Evolutionary conservation across 1,140 invertebrate species (phyloP).

Genomic region (Coboldia fuscipes): DNA sequence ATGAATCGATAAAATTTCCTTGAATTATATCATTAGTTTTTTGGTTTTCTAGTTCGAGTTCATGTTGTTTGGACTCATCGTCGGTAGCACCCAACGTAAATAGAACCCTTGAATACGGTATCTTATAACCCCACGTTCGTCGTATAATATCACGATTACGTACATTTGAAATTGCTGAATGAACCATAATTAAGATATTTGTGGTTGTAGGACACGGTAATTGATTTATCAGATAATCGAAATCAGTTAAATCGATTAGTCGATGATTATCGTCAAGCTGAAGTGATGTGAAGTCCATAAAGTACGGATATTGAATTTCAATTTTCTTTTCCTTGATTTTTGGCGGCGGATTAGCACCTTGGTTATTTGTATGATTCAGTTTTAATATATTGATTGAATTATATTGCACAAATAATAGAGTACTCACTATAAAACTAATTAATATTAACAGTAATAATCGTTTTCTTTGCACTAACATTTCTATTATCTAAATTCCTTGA

Average conservation of each 20-base stretch:
- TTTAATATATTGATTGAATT: too few relatives aligned
- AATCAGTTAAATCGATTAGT: slow-evolving; percentile 32
- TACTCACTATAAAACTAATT: too few relatives aligned
- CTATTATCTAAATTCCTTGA: too few relatives aligned
- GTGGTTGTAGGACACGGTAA: slow-evolving; percentile 21
- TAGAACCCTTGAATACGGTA: slow-evolving; percentile 25
- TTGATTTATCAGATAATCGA: slow-evolving; percentile 32
- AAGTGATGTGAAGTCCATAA: too few relatives aligned
- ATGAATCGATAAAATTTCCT: slow-evolving; percentile 55
- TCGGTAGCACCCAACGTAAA: slow-evolving; percentile 44
- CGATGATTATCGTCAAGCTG: slow-evolving; percentile 20
- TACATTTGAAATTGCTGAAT: slow-evolving; percentile 39
- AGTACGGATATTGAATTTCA: too few relatives aligned
- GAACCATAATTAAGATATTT: slow-evolving; percentile 34
- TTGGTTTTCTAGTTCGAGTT: slow-evolving; percentile 33
- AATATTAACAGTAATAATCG: too few relatives aligned
- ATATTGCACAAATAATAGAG: too few relatives aligned
- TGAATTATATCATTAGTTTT: slow-evolving; percentile 49
- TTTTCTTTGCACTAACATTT: too few relatives aligned
- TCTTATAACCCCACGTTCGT: slow-evolving; percentile 37
- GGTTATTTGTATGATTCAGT: too few relatives aligned
- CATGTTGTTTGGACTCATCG: slow-evolving; percentile 15
- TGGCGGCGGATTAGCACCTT: too few relatives aligned
- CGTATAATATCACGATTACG: slow-evolving; percentile 35
- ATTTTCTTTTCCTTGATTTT: too few relatives aligned